Percentiles rank a stretch among this genome's conserved stretches.
phyloP scores from a whole-genome alignment of 2,888 invertebrate genomes.

The Pecten maximus region DNA sequence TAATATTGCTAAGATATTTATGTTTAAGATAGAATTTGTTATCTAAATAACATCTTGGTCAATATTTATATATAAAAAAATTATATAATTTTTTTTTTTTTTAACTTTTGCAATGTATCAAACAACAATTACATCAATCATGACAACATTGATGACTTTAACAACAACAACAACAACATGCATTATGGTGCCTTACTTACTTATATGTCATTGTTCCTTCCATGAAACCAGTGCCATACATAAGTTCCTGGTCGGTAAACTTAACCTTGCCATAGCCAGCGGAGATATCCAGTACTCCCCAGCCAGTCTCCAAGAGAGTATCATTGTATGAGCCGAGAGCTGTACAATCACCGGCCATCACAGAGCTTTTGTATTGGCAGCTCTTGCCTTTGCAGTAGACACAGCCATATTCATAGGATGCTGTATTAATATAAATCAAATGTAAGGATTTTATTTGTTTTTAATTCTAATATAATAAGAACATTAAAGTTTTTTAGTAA shows the following conservation, averaged over 20 bases:
- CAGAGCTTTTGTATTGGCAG: constrained; percentile 61
- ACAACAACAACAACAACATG: background rate
- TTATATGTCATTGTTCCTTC: constrained; percentile 77
- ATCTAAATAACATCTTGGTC: no score
- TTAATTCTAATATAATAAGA: no score
- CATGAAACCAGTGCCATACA: constrained; percentile 79
- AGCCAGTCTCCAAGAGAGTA: constrained; percentile 74
- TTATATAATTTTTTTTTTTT: no score
- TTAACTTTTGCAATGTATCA: no score
- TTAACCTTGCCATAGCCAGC: constrained; percentile 67
- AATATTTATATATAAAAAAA: no score
- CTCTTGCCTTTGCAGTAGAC: constrained; percentile 62
- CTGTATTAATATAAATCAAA: background rate
- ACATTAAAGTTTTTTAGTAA: no score
- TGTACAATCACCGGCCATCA: constrained; percentile 60
- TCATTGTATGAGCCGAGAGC: constrained; percentile 77
- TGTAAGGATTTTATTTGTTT: no score
- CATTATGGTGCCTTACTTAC: constrained; percentile 61
- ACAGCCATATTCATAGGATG: constrained; percentile 59
- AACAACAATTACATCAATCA: no score
- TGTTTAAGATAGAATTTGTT: no score
- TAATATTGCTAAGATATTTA: no score
- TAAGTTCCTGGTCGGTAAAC: constrained; percentile 67
- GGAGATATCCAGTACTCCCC: constrained; percentile 78
- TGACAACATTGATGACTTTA: background rate